phyloP scores from a whole-genome alignment of 2,888 invertebrate species.

The Megalurothrips usitatus region DNA sequence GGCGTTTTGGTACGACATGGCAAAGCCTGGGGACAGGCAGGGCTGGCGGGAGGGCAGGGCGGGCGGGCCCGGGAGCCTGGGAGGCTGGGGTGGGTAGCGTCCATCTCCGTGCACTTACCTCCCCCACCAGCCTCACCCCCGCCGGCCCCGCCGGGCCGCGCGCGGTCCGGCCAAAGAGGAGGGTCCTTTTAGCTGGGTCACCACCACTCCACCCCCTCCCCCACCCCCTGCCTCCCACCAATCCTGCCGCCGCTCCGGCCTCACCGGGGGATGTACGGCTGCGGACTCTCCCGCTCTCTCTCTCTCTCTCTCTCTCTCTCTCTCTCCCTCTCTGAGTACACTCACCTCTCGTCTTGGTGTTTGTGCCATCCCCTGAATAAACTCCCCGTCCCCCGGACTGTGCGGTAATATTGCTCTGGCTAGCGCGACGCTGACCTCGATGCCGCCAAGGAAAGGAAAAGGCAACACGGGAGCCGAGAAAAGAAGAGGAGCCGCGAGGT shows the following conservation, averaged over 20 bases:
- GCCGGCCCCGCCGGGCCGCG: neutral
- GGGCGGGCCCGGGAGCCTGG: neutral
- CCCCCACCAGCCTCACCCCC: neutral
- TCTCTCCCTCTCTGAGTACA: neutral
- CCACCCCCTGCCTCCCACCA: neutral
- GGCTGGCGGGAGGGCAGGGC: neutral
- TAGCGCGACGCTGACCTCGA: too few species aligned
- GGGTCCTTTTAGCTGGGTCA: conserved; percentile 22
- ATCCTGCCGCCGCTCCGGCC: neutral
- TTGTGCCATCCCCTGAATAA: too few species aligned
- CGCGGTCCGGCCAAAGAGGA: conserved; percentile 3
- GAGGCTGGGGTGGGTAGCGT: neutral
- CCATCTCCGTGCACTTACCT: conserved; percentile 21
- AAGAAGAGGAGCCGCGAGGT: too few species aligned
- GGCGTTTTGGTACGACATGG: too few species aligned
- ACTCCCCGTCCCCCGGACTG: too few species aligned
- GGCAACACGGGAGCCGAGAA: too few species aligned
- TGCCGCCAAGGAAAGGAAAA: too few species aligned
- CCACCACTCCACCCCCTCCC: neutral
- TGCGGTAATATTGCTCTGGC: too few species aligned
- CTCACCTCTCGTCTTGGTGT: neutral
- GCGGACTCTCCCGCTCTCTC: neutral
- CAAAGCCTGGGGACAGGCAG: too few species aligned
- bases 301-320: conserved; percentile 4
- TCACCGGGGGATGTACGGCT: neutral